Base-by-base conservation (phyloP, 1,140 invertebrate genomes). In the Hyposmocoma kahamanoa region DNA sequence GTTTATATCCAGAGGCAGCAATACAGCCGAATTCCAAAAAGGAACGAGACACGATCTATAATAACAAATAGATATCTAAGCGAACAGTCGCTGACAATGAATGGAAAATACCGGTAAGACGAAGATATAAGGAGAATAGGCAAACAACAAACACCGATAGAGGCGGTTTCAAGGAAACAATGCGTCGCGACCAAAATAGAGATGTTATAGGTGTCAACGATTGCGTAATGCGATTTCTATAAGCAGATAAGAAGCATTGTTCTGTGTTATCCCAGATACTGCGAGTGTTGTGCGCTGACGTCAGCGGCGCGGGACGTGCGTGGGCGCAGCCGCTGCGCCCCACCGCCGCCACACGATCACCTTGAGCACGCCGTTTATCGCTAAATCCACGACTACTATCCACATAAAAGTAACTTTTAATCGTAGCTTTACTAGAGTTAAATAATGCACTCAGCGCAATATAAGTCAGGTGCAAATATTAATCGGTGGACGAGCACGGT, bases 261-360 rank as follows among this genome's bases (percentile, higher is more conserved):
- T 72, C 59, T 64, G 55, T 55, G 45, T 48, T 67, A 69, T 71
- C 64, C 63, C 60, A 66, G n/a, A n/a, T n/a, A n/a, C n/a, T n/a
- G n/a, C n/a, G n/a, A n/a, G n/a, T n/a, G n/a, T n/a, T n/a, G 61
- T 44, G 38, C 41, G 32, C 47, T 62, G 67, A 72, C 63, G 70
- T 62, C 62, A 66, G 51, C n/a, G n/a, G 28, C 50, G 62, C 57
- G 60, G 67, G 63, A 56, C 56, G 61, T 51, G 72, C 72, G 79
- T 76, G 72, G 74, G 79, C 73, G 75, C 71, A 57, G 51, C 63
- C 49, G 52, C 47, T 50, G 55, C 56, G 4, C 18, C n/a, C n/a
- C n/a, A n/a, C n/a, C n/a, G n/a, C n/a, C n/a, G n/a, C n/a, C n/a
- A 46, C 66, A 59, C 54, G 78, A 55, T 82, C 74, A 72, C 78